Base-by-base conservation (phyloP, 2,888 invertebrate species). In the Candidula unifasciata region DNA sequence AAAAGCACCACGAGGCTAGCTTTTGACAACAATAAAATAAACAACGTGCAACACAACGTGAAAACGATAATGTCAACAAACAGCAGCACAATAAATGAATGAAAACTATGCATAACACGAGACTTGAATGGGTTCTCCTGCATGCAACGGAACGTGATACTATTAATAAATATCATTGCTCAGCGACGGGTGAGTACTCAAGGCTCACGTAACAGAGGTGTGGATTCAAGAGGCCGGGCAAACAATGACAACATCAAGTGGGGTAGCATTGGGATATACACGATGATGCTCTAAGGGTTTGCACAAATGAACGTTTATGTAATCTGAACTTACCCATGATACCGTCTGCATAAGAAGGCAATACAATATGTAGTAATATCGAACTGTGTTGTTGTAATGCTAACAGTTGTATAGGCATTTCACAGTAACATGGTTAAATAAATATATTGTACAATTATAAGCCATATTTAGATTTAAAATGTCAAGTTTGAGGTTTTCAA, bases 241-340 rank as follows among this genome's bases (percentile, higher is more conserved):
- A 5, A 5, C 5, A 24, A 73, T 3, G 24, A 74, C 73, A 74
- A 74, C 73, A 74, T 52, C 27, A 18, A 74, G 68, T 5, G 27
- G 37, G 18, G 35, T 13, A 3, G 44, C 8, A 44, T 13, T 6
- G 44, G 44, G 44, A 6, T 44, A 44, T 44, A 44, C 8, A 44
- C 13, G 13, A 24, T 13, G 33, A 35, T 18, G 69, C 16, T 2
- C 24, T 33, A 33, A 6, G 16, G 24, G 16, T 71, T 18, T 3
- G 24, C 37, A 37, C 71, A 37, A 37, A 71, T 21, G 24, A 30
- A 6, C 30, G 54, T 66, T 68, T 33, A 35, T 68, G 37, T 21
- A 54, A 35, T 24, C 52, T 73, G 13, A 57, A 82, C 73, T 77
- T 77, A 77, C 77, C 77, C 60, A 77, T 57, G 64, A 77, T 77